phyloP scores from a whole-genome alignment of 2,888 invertebrate species.

The Zygogramma bicolorata region DNA sequence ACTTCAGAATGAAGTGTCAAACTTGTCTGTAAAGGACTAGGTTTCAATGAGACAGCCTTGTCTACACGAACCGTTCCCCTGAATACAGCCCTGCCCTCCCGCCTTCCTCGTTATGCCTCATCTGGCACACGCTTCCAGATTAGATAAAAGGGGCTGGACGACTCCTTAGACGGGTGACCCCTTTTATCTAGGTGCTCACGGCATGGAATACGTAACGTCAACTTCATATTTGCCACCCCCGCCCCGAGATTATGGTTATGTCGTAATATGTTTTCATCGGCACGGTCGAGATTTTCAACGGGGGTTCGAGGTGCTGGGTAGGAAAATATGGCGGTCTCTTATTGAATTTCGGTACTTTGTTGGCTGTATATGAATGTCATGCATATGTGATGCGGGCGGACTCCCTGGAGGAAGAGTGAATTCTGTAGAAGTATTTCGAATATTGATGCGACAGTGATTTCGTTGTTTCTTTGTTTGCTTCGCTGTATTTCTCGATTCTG shows the following conservation, averaged over 20 bases:
- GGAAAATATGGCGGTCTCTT: conserved; percentile 1
- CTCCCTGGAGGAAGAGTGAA: not conserved
- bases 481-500: no score
- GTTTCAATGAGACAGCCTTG: no score
- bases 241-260: conserved; percentile 23
- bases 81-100: conserved; percentile 3
- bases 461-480: not conserved
- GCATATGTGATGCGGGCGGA: not conserved
- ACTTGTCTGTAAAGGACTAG: no score
- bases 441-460: not conserved
- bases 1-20: no score
- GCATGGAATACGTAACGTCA: conserved; percentile 28
- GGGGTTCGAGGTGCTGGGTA: conserved; percentile 9
- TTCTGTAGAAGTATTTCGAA: no score
- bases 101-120: conserved; percentile 26
- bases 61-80: not conserved
- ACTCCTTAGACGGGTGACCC: not conserved
- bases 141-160: conserved; percentile 29
- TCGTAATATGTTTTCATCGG: conserved; percentile 17
- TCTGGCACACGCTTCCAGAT: conserved; percentile 32
- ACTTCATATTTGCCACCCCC: conserved; percentile 16
- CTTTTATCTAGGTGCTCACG: conserved; percentile 31
- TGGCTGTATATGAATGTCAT: not conserved
- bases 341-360: conserved; percentile 1
- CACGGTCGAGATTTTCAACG: conserved; percentile 15